These are phyloP conservation scores for Cheilosia impressa DNA, from an alignment of 2,888 invertebrate genomes.

Conservation along the genomic window DNA sequence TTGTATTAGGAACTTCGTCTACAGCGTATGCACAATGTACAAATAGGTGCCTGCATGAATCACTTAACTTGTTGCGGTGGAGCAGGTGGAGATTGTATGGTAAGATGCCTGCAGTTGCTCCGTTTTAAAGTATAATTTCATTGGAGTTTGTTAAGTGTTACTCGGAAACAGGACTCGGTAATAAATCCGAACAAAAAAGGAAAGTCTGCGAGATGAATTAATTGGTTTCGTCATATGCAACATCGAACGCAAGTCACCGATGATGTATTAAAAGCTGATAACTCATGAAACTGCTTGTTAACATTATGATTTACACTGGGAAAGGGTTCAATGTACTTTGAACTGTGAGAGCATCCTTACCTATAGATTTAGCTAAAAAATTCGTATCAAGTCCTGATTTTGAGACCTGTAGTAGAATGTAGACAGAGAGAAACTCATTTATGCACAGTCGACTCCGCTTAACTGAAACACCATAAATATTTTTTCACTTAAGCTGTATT, in stretches of 20 bases:
- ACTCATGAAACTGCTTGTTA: too few species aligned
- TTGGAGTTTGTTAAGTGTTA: slow-evolving; percentile 8
- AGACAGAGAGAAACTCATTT: too few species aligned
- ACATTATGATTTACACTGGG: too few species aligned
- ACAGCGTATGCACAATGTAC: not conserved
- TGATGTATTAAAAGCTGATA: too few species aligned
- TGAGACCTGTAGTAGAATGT: too few species aligned
- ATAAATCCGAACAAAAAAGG: not conserved
- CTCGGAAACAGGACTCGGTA: not conserved
- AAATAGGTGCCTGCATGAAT: not conserved
- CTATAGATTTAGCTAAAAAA: too few species aligned
- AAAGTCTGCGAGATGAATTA: not conserved
- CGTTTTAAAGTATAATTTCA: not conserved
- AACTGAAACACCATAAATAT: too few species aligned
- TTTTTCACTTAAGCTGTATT: too few species aligned
- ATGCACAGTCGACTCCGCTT: too few species aligned
- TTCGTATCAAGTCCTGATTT: too few species aligned
- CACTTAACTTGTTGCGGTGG: slow-evolving; percentile 48
- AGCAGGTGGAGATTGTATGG: not conserved
- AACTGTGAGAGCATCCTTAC: too few species aligned
- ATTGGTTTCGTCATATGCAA: slow-evolving; percentile 1
- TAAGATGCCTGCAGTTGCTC: not conserved
- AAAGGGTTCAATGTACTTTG: too few species aligned
- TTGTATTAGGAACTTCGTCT: not conserved
- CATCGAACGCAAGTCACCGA: not conserved